Conservation (phyloP, 2,113 vertebrate genomes). For the Regulus satrapa region DNA sequence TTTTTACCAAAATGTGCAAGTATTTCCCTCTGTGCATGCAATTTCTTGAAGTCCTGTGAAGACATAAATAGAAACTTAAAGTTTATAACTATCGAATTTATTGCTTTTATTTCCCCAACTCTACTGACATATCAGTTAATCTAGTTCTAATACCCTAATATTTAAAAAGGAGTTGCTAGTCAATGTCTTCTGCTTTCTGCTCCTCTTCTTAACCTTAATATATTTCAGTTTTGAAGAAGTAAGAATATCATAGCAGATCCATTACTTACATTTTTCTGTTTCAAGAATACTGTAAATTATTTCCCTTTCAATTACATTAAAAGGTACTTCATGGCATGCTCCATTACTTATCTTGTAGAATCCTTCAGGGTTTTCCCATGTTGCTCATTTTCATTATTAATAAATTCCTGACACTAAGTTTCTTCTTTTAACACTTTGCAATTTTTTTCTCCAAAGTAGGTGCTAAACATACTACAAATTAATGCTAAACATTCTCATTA, state of each 20-base stretch:
- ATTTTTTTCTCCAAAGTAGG: neutral
- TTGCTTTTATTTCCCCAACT: neutral
- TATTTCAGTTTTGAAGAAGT: neutral
- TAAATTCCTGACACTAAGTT: neutral
- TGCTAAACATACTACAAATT: neutral
- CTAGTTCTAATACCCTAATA: neutral
- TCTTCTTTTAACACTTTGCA: neutral
- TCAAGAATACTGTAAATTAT: neutral
- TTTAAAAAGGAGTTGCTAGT: neutral
- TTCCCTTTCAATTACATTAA: neutral
- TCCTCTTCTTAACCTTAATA: neutral
- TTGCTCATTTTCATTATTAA: neutral
- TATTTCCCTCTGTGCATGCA: neutral
- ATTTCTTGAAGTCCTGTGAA: neutral
- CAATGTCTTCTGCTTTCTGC: neutral
- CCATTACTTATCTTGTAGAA: neutral
- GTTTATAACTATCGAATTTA: neutral
- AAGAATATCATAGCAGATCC: neutral
- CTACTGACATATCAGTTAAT: neutral
- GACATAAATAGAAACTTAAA: neutral
- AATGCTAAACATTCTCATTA: neutral
- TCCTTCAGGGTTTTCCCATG: neutral
- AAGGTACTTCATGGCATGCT: neutral
- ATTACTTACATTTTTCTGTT: neutral
- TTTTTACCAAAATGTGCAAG: neutral